Conservation (phyloP, 2,113 vertebrate species). For the Hylia prasina region DNA sequence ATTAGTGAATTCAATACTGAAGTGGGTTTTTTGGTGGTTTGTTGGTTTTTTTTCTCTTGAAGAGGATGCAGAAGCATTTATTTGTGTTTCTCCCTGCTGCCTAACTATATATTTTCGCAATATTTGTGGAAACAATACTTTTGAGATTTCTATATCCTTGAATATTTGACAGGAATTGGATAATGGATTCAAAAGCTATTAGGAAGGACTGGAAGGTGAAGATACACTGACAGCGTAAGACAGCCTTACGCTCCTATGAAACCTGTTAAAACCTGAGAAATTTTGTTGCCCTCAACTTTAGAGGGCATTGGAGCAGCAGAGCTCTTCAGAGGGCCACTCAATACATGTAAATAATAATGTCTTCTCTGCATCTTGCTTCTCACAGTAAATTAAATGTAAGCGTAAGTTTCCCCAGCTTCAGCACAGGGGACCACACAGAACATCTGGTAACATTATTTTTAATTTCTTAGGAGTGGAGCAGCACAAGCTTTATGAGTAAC, state of each 20-base stretch:
- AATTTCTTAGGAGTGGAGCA: not conserved
- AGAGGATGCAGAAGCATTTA: not conserved
- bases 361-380: not conserved
- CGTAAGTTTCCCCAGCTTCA: not conserved
- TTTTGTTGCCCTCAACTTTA: not conserved
- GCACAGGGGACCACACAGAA: not conserved
- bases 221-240: not conserved
- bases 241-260: not conserved
- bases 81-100: not conserved
- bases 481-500: not conserved
- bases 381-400: not conserved
- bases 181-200: not conserved
- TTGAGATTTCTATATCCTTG: not conserved
- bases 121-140: not conserved
- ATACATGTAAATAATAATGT: not conserved
- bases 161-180: not conserved
- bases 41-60: not conserved
- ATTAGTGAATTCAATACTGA: not conserved
- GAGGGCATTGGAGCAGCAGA: not conserved
- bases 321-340: not conserved
- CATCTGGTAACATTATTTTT: conserved; percentile 40
- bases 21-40: not conserved
- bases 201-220: not conserved
- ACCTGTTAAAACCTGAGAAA: not conserved
- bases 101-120: not conserved